Evolutionary conservation across 1,140 invertebrate genomes (phyloP), one percentile per base, ranked within the genome.

Genomic region (Portunus trituberculatus): DNA sequence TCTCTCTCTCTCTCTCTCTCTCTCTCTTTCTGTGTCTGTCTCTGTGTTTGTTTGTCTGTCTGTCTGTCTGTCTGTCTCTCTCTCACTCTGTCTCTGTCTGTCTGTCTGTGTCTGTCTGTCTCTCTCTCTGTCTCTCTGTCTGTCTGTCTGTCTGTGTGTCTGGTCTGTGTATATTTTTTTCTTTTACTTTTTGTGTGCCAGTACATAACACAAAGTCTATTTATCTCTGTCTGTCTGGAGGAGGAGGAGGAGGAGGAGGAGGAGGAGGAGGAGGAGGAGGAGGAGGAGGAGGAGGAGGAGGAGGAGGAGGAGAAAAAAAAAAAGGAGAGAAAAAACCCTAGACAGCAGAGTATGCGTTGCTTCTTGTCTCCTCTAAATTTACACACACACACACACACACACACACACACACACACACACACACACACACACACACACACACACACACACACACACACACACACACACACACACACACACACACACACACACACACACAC

Each of bases 341-440:
- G 20, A 76, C n/a, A 76, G 25, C 10, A 25, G 25, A 76, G 67
- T 12, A 76, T n/a, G 67, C 20, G 67, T n/a, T 76, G 20, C 20
- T 76, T 76, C 20, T 76, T 7, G 67, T n/a, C 20, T 76, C 67
- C n/a, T 76, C 67, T 76, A 76, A 76, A n/a, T 76, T 76, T 76
- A 76, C n/a, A 76, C 67, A 76, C 67, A 76, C 67, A 76, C 67
- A 76, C 67, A 76, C 67, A 76, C 67, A 76, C 67, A 76, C 67
- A 76, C 67, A 76, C 67, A 76, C 67, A 76, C 67, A 76, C 67
- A 76, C 67, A 76, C 67, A 76, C 67, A 76, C 67, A 76, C 67
- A 76, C 67, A 76, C 67, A 76, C 67, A 76, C 67, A 76, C 8
- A 25, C n/a, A n/a, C n/a, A n/a, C n/a, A 76, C 67, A 76, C 67